A percentile compares a stretch with the other conserved stretches of the same genome.
Conservation (phyloP, 2,113 vertebrate species). For the Hippocampus abdominalis region DNA sequence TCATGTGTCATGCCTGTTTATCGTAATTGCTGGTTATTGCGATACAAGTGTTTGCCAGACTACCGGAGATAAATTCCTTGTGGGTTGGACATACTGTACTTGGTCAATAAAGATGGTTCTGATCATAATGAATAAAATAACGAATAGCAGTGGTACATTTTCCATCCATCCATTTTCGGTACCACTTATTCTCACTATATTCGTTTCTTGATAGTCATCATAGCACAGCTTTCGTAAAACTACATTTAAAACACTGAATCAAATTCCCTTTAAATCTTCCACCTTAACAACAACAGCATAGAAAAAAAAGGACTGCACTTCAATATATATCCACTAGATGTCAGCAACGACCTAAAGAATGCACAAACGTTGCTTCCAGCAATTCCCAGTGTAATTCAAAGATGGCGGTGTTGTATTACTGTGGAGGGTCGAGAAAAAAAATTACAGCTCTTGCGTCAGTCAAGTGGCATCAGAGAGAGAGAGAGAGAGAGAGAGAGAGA, state of each 20-base stretch:
- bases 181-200: not conserved
- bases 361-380: not conserved
- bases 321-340: constrained; percentile 41
- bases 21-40: too few species aligned
- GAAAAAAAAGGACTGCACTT: constrained; percentile 1
- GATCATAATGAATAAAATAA: not conserved
- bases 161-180: too few species aligned
- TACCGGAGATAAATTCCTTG: too few species aligned
- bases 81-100: too few species aligned
- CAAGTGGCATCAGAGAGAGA: constrained; percentile 8
- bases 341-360: constrained; percentile 11
- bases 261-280: constrained; percentile 7
- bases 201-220: not conserved
- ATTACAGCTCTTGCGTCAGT: not conserved
- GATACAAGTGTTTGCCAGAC: too few species aligned
- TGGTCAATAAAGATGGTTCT: too few species aligned
- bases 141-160: not conserved
- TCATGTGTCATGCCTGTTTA: too few species aligned
- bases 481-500: too few species aligned
- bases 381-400: not conserved
- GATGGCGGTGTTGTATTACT: constrained; percentile 37
- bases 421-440: not conserved
- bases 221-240: not conserved
- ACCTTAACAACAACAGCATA: constrained; percentile 60
- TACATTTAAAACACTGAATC: not conserved